Evolutionary conservation across 2,888 invertebrate genomes (phyloP), one percentile per base, ranked within the genome.

Genomic region (Orchesellides sinensis): DNA sequence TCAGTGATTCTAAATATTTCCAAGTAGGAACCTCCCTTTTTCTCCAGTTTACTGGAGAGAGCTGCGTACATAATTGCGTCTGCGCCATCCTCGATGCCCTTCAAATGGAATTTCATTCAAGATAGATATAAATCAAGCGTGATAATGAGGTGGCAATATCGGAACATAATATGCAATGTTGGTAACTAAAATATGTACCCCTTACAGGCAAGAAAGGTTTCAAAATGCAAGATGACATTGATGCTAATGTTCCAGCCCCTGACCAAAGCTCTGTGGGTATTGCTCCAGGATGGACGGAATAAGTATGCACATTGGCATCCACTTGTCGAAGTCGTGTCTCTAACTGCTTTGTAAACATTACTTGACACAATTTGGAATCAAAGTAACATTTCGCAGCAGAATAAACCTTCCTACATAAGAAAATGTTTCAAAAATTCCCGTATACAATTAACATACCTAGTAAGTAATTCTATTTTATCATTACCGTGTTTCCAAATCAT

Each of bases 201-300:
- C 29, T n/a, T 29, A 78, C 78, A 14, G 78, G 78, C 19, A 78
- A 4, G 0, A 78, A 19, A 0, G 78, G 61, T 25, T 29, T 78
- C 8, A 61, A 12, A 8, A 68, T 4, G 19, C 66, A 66, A 12
- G 56, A 8, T 21, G 56, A 2, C 4, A 5, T 2, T 45, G 27
- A 17, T 35, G 61, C 59, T 4, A 78, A 0, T 17, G 35, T 4
- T 1, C 80, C 80, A 47, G 73, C 80, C 0, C 6, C 49, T 23
- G 19, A 10, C 80, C 80, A 80, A 27, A 80, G 56, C 1, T 73
- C 80, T 89, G 95, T 17, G 89, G 95, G 92, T 0, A 96, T 95
- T 69, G 96, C 92, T 35, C 98, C 97, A 0, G 97, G 97, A 91
- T 97, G 97, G 2, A 96, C 94, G 0, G 95, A 92, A 88, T 93